phyloP scores from a whole-genome alignment of 2,113 vertebrate species.

The Nicator chloris region DNA sequence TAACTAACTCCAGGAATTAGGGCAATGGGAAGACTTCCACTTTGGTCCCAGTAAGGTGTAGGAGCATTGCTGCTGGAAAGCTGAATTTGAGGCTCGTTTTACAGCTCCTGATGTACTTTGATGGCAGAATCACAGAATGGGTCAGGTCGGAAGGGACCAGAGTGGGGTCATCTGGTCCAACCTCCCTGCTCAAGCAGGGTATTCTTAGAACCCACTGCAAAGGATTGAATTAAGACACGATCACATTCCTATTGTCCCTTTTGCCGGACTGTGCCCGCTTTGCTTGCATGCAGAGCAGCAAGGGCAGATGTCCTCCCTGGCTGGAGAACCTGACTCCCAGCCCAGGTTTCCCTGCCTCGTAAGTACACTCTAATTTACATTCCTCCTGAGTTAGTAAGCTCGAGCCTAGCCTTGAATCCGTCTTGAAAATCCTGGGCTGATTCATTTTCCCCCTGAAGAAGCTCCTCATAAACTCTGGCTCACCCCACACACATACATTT shows the following conservation, averaged over 20 bases:
- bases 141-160: neutral
- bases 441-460: conserved; percentile 65
- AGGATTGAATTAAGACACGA: neutral
- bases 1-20: neutral
- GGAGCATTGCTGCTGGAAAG: neutral
- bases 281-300: neutral
- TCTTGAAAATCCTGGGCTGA: conserved; percentile 44
- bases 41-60: neutral
- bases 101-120: neutral
- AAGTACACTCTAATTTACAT: conserved; percentile 49
- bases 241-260: neutral
- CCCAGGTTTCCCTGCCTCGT: neutral
- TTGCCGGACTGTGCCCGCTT: neutral
- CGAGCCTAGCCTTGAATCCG: neutral
- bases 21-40: neutral
- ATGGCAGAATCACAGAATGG: neutral
- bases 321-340: neutral
- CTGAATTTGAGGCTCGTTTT: neutral
- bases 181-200: neutral
- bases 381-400: conserved; percentile 45
- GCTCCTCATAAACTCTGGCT: conserved; percentile 66
- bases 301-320: accelerated
- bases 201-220: neutral
- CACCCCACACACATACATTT: conserved; percentile 60
- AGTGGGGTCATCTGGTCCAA: neutral